A percentile compares a stretch with the other conserved stretches of the same genome.
Conservation (phyloP, 2,888 invertebrate genomes). For the Parascotia fuliginaria region DNA sequence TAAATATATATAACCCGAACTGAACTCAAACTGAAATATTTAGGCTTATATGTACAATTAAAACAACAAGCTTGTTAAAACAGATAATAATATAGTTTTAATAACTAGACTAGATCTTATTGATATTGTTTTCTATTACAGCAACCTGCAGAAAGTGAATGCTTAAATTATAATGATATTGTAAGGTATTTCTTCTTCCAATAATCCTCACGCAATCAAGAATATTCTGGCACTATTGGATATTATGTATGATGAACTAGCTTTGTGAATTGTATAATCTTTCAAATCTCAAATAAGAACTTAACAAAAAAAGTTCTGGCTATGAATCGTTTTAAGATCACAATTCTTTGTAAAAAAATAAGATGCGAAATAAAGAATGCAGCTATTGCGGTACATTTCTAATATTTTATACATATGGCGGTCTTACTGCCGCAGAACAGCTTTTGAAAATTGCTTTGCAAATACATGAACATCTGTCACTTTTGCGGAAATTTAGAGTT, state of each 20-base stretch:
- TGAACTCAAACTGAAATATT: no score
- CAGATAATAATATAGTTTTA: not conserved
- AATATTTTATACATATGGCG: no score
- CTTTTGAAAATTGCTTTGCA: no score
- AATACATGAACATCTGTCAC: no score
- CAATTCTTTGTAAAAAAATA: no score
- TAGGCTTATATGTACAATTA: no score
- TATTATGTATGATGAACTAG: not conserved
- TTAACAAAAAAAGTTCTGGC: not conserved
- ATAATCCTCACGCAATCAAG: constrained; percentile 27
- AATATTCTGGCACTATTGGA: no score
- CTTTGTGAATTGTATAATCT: constrained; percentile 18
- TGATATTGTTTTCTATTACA: constrained; percentile 35
- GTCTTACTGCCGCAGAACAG: no score
- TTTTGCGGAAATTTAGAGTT: not conserved
- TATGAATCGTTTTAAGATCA: not conserved
- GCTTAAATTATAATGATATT: constrained; percentile 47
- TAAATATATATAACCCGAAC: no score
- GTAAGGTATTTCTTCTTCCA: constrained; percentile 42
- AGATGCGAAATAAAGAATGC: no score
- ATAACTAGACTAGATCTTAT: not conserved
- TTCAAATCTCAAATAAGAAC: not conserved
- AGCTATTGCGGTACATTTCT: no score
- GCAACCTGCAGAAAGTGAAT: constrained; percentile 45
- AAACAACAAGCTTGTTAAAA: no score